Evolutionary conservation across 2,797 vertebrate species (phyloP), one percentile per base, ranked within the genome.

Genomic region (Oryzias dopingdopingensis): DNA sequence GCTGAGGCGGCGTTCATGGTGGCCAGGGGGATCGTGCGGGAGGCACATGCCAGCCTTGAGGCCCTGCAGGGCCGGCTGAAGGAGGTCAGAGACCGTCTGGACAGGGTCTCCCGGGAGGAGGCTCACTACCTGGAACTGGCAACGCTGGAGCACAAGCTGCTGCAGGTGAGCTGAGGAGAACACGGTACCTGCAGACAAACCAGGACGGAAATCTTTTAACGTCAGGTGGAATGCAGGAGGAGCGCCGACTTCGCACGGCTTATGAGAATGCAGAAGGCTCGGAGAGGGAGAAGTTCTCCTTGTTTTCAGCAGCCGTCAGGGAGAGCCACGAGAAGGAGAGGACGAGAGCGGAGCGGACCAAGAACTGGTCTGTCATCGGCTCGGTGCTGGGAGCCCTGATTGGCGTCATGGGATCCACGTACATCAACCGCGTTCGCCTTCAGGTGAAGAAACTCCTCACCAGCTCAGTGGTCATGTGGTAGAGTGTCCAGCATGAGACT

Each of bases 301-400:
- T 95, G 52, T 98, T 99, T 60, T 99, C 97, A 0, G 96, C 92
- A 0, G 93, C 90, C 0, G 97, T 99, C 65, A 89, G 96, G 18
- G 96, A 89, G 79, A 98, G 96, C 69, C 97, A 99, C 0, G 96
- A 98, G 70, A 99, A 99, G 74, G 97, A 99, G 74, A 89, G 97
- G 14, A 80, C 95, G 0, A 89, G 97, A 77, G 95, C 97, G 0
- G 97, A 99, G 56, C 93, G 95, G 49, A 99, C 97, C 3, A 99
- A 99, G 87, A 98, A 99, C 90, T 99, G 97, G 97, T 99, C 97
- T 24, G 58, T 99, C 72, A 92, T 99, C 0, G 96, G 97, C 45
- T 99, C 97, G 0, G 91, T 99, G 13, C 86, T 98, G 6, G 97
- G 97, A 2, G 94, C 97, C 4, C 42, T 98, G 68, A 98, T 99